Conservation (phyloP, 2,113 vertebrate species). For the Amblyopsis rosae region DNA sequence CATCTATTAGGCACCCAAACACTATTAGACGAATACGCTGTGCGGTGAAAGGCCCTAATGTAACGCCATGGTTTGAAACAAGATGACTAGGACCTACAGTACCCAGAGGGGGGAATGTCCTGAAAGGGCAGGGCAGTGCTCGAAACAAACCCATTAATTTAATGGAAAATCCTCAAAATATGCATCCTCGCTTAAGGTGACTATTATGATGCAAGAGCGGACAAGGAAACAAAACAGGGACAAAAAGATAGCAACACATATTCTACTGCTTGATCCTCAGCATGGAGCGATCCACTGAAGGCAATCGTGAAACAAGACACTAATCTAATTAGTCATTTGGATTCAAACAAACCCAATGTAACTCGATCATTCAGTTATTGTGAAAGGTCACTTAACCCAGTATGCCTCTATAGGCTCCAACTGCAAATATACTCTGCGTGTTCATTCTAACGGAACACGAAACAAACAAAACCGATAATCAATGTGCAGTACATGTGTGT, state of each 20-base stretch:
- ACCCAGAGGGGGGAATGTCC: conserved; percentile 36
- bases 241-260: conserved; percentile 31
- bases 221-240: conserved; percentile 1
- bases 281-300: conserved; percentile 57
- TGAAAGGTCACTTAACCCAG: conserved; percentile 77
- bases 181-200: conserved; percentile 48
- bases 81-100: conserved; percentile 55
- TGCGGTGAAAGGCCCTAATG: conserved; percentile 49
- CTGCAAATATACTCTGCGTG: conserved; percentile 46
- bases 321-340: conserved; percentile 77
- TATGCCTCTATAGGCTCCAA: conserved; percentile 56
- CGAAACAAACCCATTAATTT: conserved; percentile 51
- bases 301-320: conserved; percentile 61
- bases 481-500: background rate
- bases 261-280: conserved; percentile 38
- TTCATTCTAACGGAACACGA: conserved; percentile 22
- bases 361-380: conserved; percentile 75
- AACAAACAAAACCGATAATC: conserved; percentile 8
- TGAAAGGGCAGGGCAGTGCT: conserved; percentile 17
- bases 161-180: conserved; percentile 58
- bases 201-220: conserved; percentile 41
- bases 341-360: conserved; percentile 73
- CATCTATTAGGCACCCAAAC: conserved; percentile 40
- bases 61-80: conserved; percentile 43
- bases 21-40: conserved; percentile 50